These are phyloP conservation scores for Entosphenus tridentatus DNA, from an alignment of 2,113 vertebrate species.

Conservation along the genomic window DNA sequence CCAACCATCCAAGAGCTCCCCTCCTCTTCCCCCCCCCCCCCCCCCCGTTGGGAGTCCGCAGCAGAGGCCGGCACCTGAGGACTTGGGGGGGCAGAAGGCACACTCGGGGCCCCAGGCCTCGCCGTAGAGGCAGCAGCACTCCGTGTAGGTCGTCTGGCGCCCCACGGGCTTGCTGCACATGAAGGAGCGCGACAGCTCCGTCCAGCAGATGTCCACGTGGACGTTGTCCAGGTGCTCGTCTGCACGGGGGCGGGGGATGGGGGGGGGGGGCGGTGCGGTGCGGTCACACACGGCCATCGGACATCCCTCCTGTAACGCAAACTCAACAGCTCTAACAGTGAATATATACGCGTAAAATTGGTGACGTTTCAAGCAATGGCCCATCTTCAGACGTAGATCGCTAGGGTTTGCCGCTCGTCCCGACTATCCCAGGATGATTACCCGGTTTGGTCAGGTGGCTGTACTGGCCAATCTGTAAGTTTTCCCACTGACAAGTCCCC, in stretches of 20 bases:
- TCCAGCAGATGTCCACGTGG: constrained; percentile 49
- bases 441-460: too few relatives aligned
- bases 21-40: neutral
- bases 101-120: constrained; percentile 61
- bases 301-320: too few relatives aligned
- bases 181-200: constrained; percentile 35
- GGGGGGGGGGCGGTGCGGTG: neutral
- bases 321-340: too few relatives aligned
- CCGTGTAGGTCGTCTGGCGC: constrained; percentile 35
- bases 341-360: too few relatives aligned
- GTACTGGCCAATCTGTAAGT: too few relatives aligned
- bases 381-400: too few relatives aligned
- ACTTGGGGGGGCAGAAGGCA: constrained; percentile 38
- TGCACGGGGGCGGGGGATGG: neutral
- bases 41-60: neutral
- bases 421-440: too few relatives aligned
- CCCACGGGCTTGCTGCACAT: constrained; percentile 45
- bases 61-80: constrained; percentile 26
- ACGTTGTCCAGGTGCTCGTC: constrained; percentile 40
- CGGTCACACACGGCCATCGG: too few relatives aligned
- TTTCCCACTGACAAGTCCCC: too few relatives aligned
- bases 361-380: too few relatives aligned
- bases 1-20: neutral
- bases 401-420: too few relatives aligned
- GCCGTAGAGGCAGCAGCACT: constrained; percentile 59